phyloP scores from a whole-genome alignment of 2,888 invertebrate species.

The Polydrusus cervinus region DNA sequence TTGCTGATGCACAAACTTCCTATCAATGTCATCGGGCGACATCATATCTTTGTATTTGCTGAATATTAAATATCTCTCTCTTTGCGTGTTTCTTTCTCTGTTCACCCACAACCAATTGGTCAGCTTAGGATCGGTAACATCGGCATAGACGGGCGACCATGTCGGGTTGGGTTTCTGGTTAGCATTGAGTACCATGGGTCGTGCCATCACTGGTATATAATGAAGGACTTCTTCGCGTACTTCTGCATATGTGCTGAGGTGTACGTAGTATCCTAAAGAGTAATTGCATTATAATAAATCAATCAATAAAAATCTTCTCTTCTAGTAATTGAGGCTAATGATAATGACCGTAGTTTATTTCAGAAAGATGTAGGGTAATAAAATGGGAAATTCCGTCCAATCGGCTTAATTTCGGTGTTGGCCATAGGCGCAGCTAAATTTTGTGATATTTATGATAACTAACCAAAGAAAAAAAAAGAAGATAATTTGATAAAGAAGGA shows the following conservation, averaged over 20 bases:
- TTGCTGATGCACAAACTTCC: conserved; percentile 74
- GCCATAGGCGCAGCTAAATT: too few relatives aligned
- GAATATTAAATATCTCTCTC: conserved; percentile 82
- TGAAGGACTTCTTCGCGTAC: conserved; percentile 96
- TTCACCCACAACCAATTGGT: conserved; percentile 94
- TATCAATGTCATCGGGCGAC: conserved; percentile 79
- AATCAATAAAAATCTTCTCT: too few relatives aligned
- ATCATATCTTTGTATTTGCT: conserved; percentile 76
- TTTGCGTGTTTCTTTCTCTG: conserved; percentile 86
- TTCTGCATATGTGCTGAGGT: conserved; percentile 96
- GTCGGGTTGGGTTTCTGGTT: conserved; percentile 88
- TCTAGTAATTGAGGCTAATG: too few relatives aligned
- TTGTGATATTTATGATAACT: too few relatives aligned
- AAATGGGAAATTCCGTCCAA: too few relatives aligned
- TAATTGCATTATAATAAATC: too few relatives aligned
- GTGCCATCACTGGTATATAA: conserved; percentile 97
- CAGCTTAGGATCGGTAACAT: conserved; percentile 92
- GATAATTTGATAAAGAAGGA: too few relatives aligned
- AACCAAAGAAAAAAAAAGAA: too few relatives aligned
- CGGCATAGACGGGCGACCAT: conserved; percentile 98
- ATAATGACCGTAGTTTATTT: too few relatives aligned
- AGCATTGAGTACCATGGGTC: conserved; percentile 92
- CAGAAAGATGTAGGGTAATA: too few relatives aligned
- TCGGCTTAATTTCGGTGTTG: too few relatives aligned
- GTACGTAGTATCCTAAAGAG: conserved; percentile 89